A percentile compares a stretch with the other conserved stretches of the same genome.
phyloP scores from a whole-genome alignment of 2,113 vertebrate species.

The Entomyzon cyanotis region DNA sequence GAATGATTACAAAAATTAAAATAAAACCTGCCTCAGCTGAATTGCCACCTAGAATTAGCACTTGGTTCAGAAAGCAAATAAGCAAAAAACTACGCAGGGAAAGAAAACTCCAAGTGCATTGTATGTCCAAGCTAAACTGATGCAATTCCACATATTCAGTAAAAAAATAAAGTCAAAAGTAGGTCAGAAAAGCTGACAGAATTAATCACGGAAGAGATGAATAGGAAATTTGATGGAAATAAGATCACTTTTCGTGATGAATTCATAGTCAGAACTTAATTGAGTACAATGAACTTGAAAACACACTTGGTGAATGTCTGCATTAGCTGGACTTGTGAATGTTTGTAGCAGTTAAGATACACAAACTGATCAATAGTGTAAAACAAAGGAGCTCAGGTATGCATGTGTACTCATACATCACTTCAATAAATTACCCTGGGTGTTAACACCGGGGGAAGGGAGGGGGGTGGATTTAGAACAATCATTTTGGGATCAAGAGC shows the following conservation, averaged over 20 bases:
- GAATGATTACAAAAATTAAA: neutral
- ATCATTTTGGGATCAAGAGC: constrained; percentile 82
- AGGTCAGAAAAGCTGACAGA: constrained; percentile 53
- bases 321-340: constrained; percentile 52
- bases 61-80: neutral
- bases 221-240: constrained; percentile 51
- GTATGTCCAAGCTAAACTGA: neutral
- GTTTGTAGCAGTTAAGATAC: constrained; percentile 70
- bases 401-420: constrained; percentile 76
- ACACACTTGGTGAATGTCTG: constrained; percentile 46
- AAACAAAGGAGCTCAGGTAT: constrained; percentile 80
- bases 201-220: constrained; percentile 39
- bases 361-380: constrained; percentile 77
- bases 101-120: neutral
- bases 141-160: neutral
- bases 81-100: neutral
- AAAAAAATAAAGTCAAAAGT: constrained; percentile 34
- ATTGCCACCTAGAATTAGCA: neutral
- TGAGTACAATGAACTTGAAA: constrained; percentile 66
- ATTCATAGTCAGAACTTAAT: constrained; percentile 65
- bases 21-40: neutral
- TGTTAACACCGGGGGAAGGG: constrained; percentile 47
- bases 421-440: constrained; percentile 75
- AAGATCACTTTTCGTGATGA: constrained; percentile 44
- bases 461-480: constrained; percentile 65